phyloP scores from a whole-genome alignment of 2,797 vertebrate species.

The Scarus forsteni region DNA sequence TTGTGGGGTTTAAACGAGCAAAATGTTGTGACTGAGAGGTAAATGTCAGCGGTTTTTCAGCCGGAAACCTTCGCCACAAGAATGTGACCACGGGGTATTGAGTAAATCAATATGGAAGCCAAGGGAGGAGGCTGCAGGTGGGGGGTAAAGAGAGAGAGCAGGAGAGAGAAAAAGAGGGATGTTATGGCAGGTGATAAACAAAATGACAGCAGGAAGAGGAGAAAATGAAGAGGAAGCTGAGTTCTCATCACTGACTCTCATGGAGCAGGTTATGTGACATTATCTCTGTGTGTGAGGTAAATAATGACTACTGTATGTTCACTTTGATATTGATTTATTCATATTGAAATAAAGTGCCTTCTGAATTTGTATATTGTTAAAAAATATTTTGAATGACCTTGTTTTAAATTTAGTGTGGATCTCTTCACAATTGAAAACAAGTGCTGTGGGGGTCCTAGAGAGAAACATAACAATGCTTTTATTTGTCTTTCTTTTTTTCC shows the following conservation, averaged over 20 bases:
- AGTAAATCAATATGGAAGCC: conserved; percentile 77
- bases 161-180: conserved; percentile 5
- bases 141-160: conserved; percentile 20
- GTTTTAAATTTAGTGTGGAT: no score
- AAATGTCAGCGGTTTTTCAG: conserved; percentile 77
- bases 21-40: conserved; percentile 58
- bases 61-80: conserved; percentile 82
- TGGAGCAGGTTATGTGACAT: conserved; percentile 27
- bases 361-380: no score
- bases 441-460: no score
- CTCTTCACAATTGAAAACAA: no score
- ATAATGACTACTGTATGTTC: background rate
- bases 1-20: conserved; percentile 65
- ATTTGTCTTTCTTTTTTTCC: no score
- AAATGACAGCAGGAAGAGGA: conserved; percentile 33
- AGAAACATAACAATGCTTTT: no score
- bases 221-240: background rate
- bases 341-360: no score
- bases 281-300: background rate
- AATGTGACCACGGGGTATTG: conserved; percentile 75
- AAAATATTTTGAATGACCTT: no score
- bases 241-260: conserved; percentile 34
- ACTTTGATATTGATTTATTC: no score
- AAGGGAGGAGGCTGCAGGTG: conserved; percentile 49
- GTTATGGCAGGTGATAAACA: conserved; percentile 40